Conservation (phyloP, 2,113 vertebrate genomes). For the Platichthys stellatus region DNA sequence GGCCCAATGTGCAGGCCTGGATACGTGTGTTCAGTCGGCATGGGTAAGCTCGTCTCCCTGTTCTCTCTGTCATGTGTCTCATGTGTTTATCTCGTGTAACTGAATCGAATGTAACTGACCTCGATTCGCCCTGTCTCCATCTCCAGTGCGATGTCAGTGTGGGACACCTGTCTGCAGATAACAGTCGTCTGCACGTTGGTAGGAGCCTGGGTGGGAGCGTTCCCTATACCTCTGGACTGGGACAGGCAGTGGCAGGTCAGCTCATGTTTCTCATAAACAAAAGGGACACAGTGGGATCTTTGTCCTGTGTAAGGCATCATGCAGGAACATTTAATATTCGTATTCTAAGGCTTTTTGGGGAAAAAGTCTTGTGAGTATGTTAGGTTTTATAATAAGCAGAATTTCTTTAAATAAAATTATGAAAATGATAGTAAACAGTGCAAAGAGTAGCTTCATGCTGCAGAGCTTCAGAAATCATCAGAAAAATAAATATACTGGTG, state of each 20-base stretch:
- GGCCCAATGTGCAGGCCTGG: constrained; percentile 94
- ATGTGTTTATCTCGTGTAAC: not conserved
- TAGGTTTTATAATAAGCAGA: no score
- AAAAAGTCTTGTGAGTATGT: no score
- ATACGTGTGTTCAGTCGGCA: constrained; percentile 95
- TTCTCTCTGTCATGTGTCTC: not conserved
- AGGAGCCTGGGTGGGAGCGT: constrained; percentile 93
- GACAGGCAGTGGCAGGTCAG: constrained; percentile 98
- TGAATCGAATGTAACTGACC: not conserved
- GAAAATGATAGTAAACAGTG: no score
- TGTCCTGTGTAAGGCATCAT: not conserved
- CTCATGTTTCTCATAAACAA: not conserved
- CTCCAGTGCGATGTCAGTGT: constrained; percentile 90
- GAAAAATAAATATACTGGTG: no score
- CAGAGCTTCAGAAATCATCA: no score
- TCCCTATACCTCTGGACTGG: constrained; percentile 97
- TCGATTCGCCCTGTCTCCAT: constrained; percentile 10
- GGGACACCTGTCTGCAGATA: constrained; percentile 95
- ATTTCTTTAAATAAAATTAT: no score
- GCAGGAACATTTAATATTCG: not conserved
- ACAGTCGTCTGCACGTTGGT: constrained; percentile 88
- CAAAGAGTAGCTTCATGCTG: no score
- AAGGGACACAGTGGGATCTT: not conserved
- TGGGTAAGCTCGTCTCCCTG: constrained; percentile 82
- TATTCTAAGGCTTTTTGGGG: no score